A percentile compares a stretch with the other conserved stretches of the same genome.
Conservation (phyloP, 1,140 invertebrate species). For the Tetramorium simillimum region DNA sequence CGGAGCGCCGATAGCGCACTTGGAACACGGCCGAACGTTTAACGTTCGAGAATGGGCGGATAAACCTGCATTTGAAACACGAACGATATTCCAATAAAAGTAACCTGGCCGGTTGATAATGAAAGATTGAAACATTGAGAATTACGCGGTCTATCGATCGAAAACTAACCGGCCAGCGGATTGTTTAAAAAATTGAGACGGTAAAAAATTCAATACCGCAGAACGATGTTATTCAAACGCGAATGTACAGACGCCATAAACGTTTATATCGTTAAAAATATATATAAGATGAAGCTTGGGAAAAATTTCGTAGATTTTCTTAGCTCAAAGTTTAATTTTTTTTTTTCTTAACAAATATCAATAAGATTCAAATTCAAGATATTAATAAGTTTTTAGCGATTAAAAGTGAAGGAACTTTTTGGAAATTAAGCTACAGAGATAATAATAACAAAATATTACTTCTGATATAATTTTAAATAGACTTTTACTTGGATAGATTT, state of each 20-base stretch:
- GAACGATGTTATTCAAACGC: background rate
- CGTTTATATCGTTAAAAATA: background rate
- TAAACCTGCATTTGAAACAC: constrained; percentile 31
- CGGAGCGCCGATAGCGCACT: constrained; percentile 1
- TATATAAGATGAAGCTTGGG: background rate
- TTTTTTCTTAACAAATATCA: background rate
- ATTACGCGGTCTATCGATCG: background rate
- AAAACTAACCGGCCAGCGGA: background rate
- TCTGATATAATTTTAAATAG: background rate
- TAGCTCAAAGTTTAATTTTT: background rate
- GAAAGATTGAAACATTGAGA: background rate
- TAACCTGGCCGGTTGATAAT: constrained; percentile 26
- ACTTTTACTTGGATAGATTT: background rate
- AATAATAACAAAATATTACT: background rate
- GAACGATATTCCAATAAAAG: constrained; percentile 18
- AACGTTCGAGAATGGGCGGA: constrained; percentile 36
- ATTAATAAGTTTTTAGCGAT: background rate
- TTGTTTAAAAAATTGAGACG: background rate
- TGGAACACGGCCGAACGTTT: constrained; percentile 29
- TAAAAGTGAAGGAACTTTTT: background rate
- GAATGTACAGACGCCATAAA: background rate
- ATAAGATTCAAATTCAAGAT: background rate
- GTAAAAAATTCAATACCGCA: background rate
- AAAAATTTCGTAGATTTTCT: background rate
- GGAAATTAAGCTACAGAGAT: background rate